Evolutionary conservation across 2,797 vertebrate genomes (phyloP), one percentile per base, ranked within the genome.

Genomic region (Sebastes glaucus): DNA sequence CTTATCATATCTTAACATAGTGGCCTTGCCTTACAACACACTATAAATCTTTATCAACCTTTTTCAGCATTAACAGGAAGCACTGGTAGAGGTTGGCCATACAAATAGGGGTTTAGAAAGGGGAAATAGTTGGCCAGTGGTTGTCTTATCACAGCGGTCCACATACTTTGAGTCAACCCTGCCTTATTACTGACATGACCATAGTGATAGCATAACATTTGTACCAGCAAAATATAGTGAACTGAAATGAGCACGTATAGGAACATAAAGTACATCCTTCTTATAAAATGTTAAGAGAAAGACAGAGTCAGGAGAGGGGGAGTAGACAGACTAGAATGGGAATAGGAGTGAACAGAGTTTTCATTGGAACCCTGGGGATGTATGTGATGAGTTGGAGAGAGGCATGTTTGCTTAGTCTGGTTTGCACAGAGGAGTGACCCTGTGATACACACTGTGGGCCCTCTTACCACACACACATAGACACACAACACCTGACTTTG

Each of bases 371-470:
- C 87, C 88, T 78, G 70, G 80, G 77, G 90, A 86, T 80, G 71
- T 81, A 71, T 88, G 80, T 88, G 89, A 91, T 92, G 90, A 91
- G 85, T 78, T 86, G 70, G 74, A 83, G 82, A 82, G 82, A 82
- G 62, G 53, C 78, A 67, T 89, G 87, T 91, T 91, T 91, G 76
- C 83, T 25, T 55, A 78, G 81, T 59, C 66, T 72, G 75, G 75
- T 92, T 90, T 90, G 83, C 88, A 90, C 83, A 88, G 77, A 89
- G 81, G 90, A 82, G 87, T 90, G 80, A 89, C 88, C 88, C 87
- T 79, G 77, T 73, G 78, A 82, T 87, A 77, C 79, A 83, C 84
- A 83, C 74, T 77, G 77, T 74, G 63, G 73, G 63, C 65, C 32
- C 4, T 73, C 56, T 49, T 35, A 77, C 1, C 23, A 65, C 65